Evolutionary conservation across 2,113 vertebrate genomes (phyloP).

Genomic region (Percopsis transmontana): DNA sequence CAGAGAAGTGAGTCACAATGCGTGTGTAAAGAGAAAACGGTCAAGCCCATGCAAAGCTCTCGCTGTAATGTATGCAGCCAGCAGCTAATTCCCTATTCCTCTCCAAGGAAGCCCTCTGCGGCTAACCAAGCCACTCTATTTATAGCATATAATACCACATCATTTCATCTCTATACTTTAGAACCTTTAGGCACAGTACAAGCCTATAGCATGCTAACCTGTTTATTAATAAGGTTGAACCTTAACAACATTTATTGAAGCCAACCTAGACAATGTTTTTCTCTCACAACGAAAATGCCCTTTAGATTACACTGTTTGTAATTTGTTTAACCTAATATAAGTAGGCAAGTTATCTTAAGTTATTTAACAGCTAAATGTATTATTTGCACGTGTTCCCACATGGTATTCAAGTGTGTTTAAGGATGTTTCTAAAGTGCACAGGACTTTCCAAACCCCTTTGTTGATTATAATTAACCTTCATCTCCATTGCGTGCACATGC

Average conservation of each 20-base stretch:
- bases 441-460: slow-evolving; percentile 15
- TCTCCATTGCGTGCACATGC: not conserved
- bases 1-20: slow-evolving; percentile 59
- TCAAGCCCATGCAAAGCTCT: slow-evolving; percentile 68
- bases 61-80: slow-evolving; percentile 72
- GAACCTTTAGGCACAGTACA: slow-evolving; percentile 43
- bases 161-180: slow-evolving; percentile 58
- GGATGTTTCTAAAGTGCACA: no score
- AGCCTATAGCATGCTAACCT: not conserved
- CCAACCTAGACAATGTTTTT: slow-evolving; percentile 7
- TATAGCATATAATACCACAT: slow-evolving; percentile 70
- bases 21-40: slow-evolving; percentile 62
- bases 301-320: no score
- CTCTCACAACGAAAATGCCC: no score
- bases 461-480: not conserved
- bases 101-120: slow-evolving; percentile 72
- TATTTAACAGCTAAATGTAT: not conserved
- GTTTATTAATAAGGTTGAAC: not conserved
- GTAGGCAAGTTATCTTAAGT: not conserved
- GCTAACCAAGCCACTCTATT: slow-evolving; percentile 70
- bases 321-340: not conserved
- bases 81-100: slow-evolving; percentile 73
- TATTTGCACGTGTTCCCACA: not conserved
- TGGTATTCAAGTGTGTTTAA: no score
- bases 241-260: not conserved